phyloP scores from a whole-genome alignment of 2,113 vertebrate species.

The Entomyzon cyanotis region DNA sequence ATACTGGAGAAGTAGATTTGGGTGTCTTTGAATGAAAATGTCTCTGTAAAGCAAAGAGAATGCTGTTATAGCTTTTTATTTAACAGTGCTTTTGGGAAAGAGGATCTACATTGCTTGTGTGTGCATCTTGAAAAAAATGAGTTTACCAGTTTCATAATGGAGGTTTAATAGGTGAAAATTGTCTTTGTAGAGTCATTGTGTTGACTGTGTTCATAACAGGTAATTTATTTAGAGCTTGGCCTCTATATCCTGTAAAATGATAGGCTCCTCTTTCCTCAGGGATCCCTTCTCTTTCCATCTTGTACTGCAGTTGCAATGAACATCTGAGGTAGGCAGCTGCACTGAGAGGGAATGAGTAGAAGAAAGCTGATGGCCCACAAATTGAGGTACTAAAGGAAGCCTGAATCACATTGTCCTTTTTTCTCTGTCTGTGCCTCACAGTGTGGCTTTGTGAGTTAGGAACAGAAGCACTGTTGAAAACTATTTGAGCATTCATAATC shows the following conservation, averaged over 20 bases:
- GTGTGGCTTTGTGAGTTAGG: background rate
- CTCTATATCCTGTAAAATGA: background rate
- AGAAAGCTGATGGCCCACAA: background rate
- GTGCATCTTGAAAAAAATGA: background rate
- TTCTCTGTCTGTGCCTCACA: background rate
- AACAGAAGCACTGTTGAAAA: background rate
- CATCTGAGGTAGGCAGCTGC: background rate
- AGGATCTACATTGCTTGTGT: background rate
- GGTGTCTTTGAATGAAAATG: background rate
- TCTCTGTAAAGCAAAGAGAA: background rate
- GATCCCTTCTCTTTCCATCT: background rate
- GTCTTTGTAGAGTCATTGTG: background rate
- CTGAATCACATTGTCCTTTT: background rate
- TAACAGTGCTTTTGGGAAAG: background rate
- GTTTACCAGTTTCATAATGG: background rate
- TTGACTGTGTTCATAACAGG: rapidly evolving
- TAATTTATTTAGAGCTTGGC: background rate
- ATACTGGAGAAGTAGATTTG: background rate
- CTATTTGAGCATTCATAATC: background rate
- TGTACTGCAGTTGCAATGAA: background rate
- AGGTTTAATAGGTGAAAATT: background rate
- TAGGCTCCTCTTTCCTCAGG: background rate
- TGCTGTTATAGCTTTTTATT: background rate
- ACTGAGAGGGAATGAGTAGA: background rate
- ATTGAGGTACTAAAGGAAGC: background rate